Evolutionary conservation across 2,113 vertebrate species (phyloP), one percentile per base, ranked within the genome.

Genomic region (Benitochromis conjunctus): DNA sequence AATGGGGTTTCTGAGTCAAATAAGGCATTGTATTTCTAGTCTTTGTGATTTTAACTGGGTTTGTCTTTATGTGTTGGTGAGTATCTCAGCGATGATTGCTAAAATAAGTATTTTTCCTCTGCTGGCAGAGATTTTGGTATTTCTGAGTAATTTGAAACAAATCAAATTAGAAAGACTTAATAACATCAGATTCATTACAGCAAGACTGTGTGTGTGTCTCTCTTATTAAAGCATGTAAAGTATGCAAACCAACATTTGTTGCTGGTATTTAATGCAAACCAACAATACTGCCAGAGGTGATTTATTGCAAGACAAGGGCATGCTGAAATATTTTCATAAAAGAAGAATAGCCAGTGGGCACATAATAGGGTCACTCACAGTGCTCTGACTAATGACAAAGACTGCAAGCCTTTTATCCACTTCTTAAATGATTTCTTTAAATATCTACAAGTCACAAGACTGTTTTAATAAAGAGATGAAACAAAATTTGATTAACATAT

Each of bases 81-180:
- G 31, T 24, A 16, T 69, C 16, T 57, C 12, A n/a, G 4, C 21
- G 38, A 82, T 10, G 31, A 36, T 43, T 84, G 31, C 5, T 16
- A 29, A 86, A 51, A 21, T 58, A 29, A 60, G 60, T 56, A 51
- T 60, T 90, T 83, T n/a, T 9, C 46, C 64, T 57, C 24, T 6
- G 16, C 21, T n/a, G 12, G 31, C 55, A 66, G 9, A 55, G 34
- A 78, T 87, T 87, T 91, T 83, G 43, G 82, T 82, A 87, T 26
- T 66, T 64, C 26, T 7, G 1, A 87, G 81, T 80, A 80, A 88
- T 85, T 87, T 51, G 66, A 85, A 80, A 76, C 51, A 74, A 83
- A 90, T 87, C 7, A 26, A 62, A 89, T 91, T 81, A 84, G 24
- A 80, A 57, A 62, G 64, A 51, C 74, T 60, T 76, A 86, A 62